These are phyloP conservation scores for Pyrocephalus nanus DNA, from an alignment of 2,797 vertebrate species.

Conservation along the genomic window DNA sequence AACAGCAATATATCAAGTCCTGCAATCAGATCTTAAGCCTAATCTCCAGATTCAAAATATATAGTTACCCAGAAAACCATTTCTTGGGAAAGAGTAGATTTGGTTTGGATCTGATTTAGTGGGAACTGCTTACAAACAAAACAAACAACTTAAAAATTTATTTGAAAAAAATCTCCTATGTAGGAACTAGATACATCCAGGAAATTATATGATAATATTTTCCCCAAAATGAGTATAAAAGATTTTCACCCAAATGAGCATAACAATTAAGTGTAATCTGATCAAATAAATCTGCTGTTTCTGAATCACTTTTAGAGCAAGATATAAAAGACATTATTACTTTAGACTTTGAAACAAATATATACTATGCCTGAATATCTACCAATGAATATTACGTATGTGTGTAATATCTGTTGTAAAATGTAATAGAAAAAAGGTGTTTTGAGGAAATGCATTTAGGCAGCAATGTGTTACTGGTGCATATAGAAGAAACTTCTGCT, in stretches of 20 bases:
- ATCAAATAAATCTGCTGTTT: not conserved
- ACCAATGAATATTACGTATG: not conserved
- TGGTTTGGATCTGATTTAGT: slow-evolving; percentile 38
- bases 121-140: slow-evolving; percentile 6
- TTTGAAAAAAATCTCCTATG: not conserved
- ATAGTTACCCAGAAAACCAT: slow-evolving; percentile 61
- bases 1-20: not conserved
- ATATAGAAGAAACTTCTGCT: not conserved
- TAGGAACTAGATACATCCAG: not conserved
- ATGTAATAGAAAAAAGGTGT: not conserved
- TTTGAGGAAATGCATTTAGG: not conserved
- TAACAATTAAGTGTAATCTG: not conserved
- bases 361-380: not conserved
- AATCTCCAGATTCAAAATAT: slow-evolving; percentile 46
- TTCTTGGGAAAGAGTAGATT: slow-evolving; percentile 44
- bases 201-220: slow-evolving; percentile 1
- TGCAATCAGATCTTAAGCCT: slow-evolving; percentile 39
- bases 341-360: not conserved
- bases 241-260: not conserved
- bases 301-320: not conserved
- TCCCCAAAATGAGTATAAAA: not conserved
- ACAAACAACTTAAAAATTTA: not conserved
- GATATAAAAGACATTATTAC: not conserved
- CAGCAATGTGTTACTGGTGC: not conserved
- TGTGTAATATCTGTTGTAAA: not conserved